Evolutionary conservation across 2,113 vertebrate species (phyloP).

Genomic region (Megaleporinus macrocephalus): DNA sequence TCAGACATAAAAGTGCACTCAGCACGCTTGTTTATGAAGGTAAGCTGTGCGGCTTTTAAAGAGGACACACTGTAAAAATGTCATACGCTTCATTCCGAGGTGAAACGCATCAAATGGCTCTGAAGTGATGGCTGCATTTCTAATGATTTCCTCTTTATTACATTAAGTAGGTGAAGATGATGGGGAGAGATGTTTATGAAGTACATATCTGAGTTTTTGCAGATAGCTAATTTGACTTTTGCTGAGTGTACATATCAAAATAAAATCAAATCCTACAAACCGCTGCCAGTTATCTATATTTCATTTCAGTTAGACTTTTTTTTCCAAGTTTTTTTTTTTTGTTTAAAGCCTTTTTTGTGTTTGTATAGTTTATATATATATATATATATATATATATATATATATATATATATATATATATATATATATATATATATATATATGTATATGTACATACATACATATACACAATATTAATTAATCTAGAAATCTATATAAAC

Average conservation of each 20-base stretch:
- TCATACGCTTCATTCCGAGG: conserved; percentile 21
- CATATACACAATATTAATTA: too few species aligned
- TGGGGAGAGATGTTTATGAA: not conserved
- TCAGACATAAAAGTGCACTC: conserved; percentile 58
- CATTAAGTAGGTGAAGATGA: conserved; percentile 18
- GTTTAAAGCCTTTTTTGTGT: too few species aligned
- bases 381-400: too few species aligned
- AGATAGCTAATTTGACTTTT: not conserved
- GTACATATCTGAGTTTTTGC: not conserved
- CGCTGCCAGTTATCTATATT: too few species aligned
- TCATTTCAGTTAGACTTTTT: too few species aligned
- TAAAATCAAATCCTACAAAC: too few species aligned
- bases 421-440: too few species aligned
- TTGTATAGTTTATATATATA: too few species aligned
- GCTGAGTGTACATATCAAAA: not conserved
- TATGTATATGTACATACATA: too few species aligned
- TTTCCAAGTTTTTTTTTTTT: too few species aligned
- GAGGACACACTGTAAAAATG: conserved; percentile 38
- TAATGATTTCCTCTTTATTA: not conserved
- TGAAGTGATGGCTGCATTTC: conserved; percentile 13
- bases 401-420: too few species aligned
- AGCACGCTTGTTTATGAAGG: conserved; percentile 42
- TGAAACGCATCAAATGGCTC: conserved; percentile 32
- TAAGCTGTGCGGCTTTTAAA: conserved; percentile 18
- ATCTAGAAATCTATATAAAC: too few species aligned